These are phyloP conservation scores for Euclidia mi DNA, from an alignment of 2,888 invertebrate genomes.

Conservation along the genomic window DNA sequence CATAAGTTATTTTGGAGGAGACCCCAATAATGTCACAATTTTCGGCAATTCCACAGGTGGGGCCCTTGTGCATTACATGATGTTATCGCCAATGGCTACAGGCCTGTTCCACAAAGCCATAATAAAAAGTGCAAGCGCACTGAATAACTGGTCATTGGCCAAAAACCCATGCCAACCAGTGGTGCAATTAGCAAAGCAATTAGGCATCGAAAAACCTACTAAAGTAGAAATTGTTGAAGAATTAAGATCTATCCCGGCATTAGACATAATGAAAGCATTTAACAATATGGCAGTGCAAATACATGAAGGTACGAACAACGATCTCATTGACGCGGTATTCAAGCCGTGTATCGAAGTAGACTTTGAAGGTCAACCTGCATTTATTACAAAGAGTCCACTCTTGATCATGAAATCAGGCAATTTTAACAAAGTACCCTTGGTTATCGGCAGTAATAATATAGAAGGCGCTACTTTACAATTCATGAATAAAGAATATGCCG, in stretches of 20 bases:
- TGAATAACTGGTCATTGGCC: slow-evolving; percentile 79
- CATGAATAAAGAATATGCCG: slow-evolving; percentile 66
- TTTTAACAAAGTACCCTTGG: slow-evolving; percentile 82
- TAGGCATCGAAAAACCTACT: slow-evolving; percentile 68
- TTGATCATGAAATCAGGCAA: slow-evolving; percentile 79
- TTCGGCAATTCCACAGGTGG: slow-evolving; percentile 86
- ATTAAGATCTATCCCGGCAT: slow-evolving; percentile 64
- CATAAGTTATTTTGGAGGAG: slow-evolving; percentile 81
- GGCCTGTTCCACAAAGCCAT: slow-evolving; percentile 86
- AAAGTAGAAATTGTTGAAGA: slow-evolving; percentile 76
- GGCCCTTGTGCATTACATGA: slow-evolving; percentile 83
- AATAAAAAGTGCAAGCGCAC: slow-evolving; percentile 82
- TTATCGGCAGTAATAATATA: slow-evolving; percentile 81
- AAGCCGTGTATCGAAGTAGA: slow-evolving; percentile 84
- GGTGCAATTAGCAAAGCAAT: slow-evolving; percentile 69
- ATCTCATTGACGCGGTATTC: slow-evolving; percentile 72
- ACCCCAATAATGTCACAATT: slow-evolving; percentile 83
- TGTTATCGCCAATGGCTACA: slow-evolving; percentile 84
- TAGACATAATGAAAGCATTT: slow-evolving; percentile 69
- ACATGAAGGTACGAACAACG: slow-evolving; percentile 43
- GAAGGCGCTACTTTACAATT: slow-evolving; percentile 74
- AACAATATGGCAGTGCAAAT: slow-evolving; percentile 41
- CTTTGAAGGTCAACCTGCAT: slow-evolving; percentile 81
- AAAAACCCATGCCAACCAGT: slow-evolving; percentile 75
- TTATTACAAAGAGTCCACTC: slow-evolving; percentile 78